Evolutionary conservation across 2,888 invertebrate species (phyloP).

Genomic region (Hypolimnas misippus): DNA sequence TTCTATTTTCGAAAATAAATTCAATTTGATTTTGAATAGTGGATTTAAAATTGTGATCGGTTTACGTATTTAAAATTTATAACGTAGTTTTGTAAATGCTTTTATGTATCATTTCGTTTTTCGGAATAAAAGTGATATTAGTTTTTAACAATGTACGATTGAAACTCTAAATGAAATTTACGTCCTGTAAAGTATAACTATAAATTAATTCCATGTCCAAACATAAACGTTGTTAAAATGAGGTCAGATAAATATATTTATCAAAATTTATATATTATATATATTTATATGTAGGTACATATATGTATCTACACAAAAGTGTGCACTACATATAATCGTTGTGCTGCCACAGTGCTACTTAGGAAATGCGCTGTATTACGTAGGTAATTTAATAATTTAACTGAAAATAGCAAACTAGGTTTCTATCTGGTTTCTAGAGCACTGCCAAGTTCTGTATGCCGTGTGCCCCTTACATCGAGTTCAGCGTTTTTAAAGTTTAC

Average conservation of each 20-base stretch:
- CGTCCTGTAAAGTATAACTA: too few species aligned
- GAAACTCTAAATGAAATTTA: not conserved
- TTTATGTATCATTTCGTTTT: not conserved
- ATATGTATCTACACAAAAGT: slow-evolving; percentile 3
- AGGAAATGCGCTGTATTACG: slow-evolving; percentile 30
- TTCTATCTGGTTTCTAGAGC: slow-evolving; percentile 39
- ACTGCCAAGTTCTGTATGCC: slow-evolving; percentile 39
- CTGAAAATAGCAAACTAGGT: slow-evolving; percentile 39
- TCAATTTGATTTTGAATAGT: not conserved
- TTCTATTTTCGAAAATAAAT: slow-evolving; percentile 6
- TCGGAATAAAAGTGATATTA: not conserved
- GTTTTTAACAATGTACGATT: not conserved
- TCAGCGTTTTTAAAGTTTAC: slow-evolving; percentile 40
- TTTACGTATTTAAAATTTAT: slow-evolving; percentile 9
- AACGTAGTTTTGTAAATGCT: slow-evolving; percentile 8
- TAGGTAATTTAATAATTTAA: slow-evolving; percentile 40
- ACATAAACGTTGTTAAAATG: not conserved
- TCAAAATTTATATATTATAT: not conserved
- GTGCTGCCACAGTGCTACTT: slow-evolving; percentile 19
- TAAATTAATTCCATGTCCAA: too few species aligned
- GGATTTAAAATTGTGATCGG: not conserved
- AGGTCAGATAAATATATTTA: slow-evolving; percentile 1
- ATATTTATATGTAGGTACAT: too few species aligned
- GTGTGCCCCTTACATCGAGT: slow-evolving; percentile 35
- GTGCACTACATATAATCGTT: slow-evolving; percentile 21